phyloP scores from a whole-genome alignment of 2,797 vertebrate species.

The Enteromius fasciolatus region DNA sequence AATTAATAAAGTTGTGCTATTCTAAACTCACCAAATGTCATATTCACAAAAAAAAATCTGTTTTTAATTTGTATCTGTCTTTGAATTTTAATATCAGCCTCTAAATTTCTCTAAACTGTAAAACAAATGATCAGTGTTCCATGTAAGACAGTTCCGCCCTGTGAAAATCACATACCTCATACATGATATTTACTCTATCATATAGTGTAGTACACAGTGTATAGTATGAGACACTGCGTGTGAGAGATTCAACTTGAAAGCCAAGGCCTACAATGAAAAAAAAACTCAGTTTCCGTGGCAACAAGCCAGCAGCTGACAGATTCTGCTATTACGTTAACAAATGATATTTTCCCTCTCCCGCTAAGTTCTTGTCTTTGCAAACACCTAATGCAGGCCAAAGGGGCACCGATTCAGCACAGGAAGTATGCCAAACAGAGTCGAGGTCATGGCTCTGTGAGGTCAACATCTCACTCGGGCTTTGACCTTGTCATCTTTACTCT shows the following conservation, averaged over 20 bases:
- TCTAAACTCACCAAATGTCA: background rate
- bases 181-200: background rate
- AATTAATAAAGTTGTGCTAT: background rate
- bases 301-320: constrained; percentile 58
- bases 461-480: constrained; percentile 52
- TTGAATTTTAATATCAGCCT: background rate
- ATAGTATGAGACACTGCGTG: constrained; percentile 19
- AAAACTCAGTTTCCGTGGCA: constrained; percentile 62
- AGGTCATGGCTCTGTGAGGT: constrained; percentile 53
- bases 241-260: constrained; percentile 58
- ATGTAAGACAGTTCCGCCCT: background rate
- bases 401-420: constrained; percentile 26
- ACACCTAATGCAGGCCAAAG: constrained; percentile 36
- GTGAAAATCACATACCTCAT: background rate
- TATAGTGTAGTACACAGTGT: background rate
- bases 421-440: constrained; percentile 46
- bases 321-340: constrained; percentile 53
- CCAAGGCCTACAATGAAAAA: constrained; percentile 54
- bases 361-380: constrained; percentile 49
- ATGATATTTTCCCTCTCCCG: constrained; percentile 42
- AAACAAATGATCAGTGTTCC: background rate
- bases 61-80: no score
- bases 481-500: constrained; percentile 34
- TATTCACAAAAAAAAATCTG: no score
- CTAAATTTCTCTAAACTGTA: background rate